Evolutionary conservation across 2,797 vertebrate genomes (phyloP).

Genomic region (Chaetodon trifasciatus): DNA sequence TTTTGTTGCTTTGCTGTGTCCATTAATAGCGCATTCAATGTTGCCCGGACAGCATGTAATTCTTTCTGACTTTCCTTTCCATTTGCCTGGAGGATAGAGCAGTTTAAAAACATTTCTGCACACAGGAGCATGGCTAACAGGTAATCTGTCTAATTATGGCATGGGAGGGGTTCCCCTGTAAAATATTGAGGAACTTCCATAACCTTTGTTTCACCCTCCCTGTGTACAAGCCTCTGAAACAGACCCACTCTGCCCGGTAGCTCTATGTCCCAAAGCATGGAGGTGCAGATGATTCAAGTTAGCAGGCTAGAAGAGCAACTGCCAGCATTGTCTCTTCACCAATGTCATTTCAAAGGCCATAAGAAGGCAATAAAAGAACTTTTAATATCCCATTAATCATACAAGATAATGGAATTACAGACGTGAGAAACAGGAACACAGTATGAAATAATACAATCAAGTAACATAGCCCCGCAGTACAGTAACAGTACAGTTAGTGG

Average conservation of each 20-base stretch:
- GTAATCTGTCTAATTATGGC: conserved; percentile 99
- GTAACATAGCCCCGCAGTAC: conserved; percentile 21
- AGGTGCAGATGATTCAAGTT: conserved; percentile 75
- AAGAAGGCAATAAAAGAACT: conserved; percentile 59
- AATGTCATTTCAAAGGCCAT: conserved; percentile 46
- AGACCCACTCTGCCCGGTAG: conserved; percentile 88
- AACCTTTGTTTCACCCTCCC: conserved; percentile 96
- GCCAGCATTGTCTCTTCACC: conserved; percentile 59
- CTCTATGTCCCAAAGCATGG: conserved; percentile 88
- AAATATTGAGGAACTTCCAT: conserved; percentile 94
- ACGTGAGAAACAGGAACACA: conserved; percentile 23
- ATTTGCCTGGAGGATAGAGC: conserved; percentile 95
- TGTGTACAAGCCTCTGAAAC: conserved; percentile 87
- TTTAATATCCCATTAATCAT: conserved; percentile 38
- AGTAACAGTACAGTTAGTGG: conserved; percentile 23
- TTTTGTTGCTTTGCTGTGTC: conserved; percentile 46
- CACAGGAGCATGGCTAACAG: conserved; percentile 93
- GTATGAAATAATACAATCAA: conserved; percentile 32
- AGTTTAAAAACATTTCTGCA: conserved; percentile 92
- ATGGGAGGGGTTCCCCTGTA: conserved; percentile 91
- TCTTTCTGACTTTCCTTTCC: conserved; percentile 93
- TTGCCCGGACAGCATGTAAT: conserved; percentile 92
- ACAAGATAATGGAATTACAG: conserved; percentile 31
- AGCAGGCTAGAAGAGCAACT: conserved; percentile 62
- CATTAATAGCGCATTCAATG: conserved; percentile 87